Evolutionary conservation across 2,113 vertebrate genomes (phyloP).

Genomic region (Seriola quinqueradiata): DNA sequence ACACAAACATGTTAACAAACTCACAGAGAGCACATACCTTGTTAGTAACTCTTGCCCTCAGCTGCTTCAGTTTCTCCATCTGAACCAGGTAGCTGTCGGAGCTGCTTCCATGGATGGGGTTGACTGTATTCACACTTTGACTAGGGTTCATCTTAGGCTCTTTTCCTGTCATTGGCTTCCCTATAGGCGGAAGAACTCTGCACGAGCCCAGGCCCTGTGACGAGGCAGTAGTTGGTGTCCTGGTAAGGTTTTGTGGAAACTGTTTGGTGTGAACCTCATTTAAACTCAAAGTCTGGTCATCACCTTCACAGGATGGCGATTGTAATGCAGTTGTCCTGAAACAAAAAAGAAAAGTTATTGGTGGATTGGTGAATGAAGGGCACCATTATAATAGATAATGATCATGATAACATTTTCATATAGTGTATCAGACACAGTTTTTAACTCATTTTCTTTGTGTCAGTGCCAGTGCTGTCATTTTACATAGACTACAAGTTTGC

Average conservation of each 20-base stretch:
- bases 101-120: conserved; percentile 63
- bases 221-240: conserved; percentile 5
- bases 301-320: conserved; percentile 41
- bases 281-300: conserved; percentile 29
- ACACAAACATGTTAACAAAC: background rate
- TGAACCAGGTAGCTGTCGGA: conserved; percentile 85
- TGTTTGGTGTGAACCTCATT: conserved; percentile 34
- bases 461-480: background rate
- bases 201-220: conserved; percentile 43
- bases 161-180: conserved; percentile 51
- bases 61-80: conserved; percentile 80
- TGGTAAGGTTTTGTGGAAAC: conserved; percentile 27
- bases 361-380: background rate
- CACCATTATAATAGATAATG: background rate
- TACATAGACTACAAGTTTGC: background rate
- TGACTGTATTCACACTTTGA: conserved; percentile 28
- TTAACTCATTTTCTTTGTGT: background rate
- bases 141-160: conserved; percentile 41
- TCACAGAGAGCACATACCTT: conserved; percentile 83
- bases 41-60: conserved; percentile 62
- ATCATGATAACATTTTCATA: too few species aligned
- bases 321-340: conserved; percentile 57
- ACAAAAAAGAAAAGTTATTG: conserved; percentile 38
- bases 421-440: background rate
- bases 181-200: conserved; percentile 82